Evolutionary conservation across 2,888 invertebrate species (phyloP).

Genomic region (Drosophila flavopinicola): DNA sequence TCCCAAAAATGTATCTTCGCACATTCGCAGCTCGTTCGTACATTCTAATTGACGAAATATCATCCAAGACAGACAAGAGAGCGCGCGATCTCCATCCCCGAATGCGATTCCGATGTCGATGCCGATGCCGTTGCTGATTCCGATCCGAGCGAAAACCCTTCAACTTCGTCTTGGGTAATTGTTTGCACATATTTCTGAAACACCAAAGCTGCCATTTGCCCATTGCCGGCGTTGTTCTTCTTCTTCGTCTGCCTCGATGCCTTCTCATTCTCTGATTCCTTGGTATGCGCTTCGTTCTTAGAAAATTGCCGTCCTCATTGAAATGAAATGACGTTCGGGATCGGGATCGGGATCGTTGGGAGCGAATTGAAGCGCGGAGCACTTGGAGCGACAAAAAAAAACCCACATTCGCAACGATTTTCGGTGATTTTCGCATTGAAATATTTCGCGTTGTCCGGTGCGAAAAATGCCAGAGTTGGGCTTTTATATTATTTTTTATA

Average conservation of each 20-base stretch:
- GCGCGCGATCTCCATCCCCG: conserved; percentile 24
- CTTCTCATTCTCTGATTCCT: conserved; percentile 54
- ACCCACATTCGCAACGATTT: conserved; percentile 61
- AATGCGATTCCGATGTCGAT: conserved; percentile 25
- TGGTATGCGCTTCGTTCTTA: conserved; percentile 78
- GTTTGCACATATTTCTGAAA: conserved; percentile 79
- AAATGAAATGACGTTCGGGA: conserved; percentile 72
- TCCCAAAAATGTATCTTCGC: conserved; percentile 72
- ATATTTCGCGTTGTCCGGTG: conserved; percentile 70
- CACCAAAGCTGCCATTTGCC: conserved; percentile 68
- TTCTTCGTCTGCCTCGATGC: neutral
- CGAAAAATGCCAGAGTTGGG: conserved; percentile 66
- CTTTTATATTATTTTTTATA: conserved; percentile 46
- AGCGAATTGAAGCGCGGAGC: too few relatives aligned
- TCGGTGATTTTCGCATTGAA: conserved; percentile 78
- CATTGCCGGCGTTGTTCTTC: conserved; percentile 49
- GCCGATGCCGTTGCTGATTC: conserved; percentile 25
- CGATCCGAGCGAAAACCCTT: conserved; percentile 33
- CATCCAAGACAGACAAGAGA: conserved; percentile 56
- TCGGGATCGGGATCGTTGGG: conserved; percentile 13
- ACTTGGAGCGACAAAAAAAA: too few relatives aligned
- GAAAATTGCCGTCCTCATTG: conserved; percentile 78
- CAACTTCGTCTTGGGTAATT: conserved; percentile 53
- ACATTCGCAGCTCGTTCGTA: conserved; percentile 74
- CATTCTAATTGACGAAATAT: conserved; percentile 77